Conservation (phyloP, 2,797 vertebrate species). For the Etheostoma nigrum region DNA sequence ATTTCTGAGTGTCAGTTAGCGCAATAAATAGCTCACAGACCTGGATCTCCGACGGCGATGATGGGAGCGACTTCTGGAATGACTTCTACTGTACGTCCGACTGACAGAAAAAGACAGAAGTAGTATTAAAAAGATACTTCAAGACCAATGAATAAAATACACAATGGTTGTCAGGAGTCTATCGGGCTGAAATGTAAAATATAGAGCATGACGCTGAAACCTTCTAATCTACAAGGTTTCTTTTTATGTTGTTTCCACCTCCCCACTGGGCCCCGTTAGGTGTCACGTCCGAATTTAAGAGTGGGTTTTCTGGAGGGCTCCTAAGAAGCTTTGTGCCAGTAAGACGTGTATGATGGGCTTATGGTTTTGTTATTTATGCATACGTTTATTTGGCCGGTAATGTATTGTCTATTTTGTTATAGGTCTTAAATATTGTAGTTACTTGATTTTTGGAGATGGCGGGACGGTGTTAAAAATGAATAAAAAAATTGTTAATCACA, state of each 20-base stretch:
- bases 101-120: constrained; percentile 59
- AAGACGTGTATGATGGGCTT: no score
- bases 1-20: background rate
- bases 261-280: background rate
- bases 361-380: no score
- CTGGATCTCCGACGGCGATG: constrained; percentile 89
- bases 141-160: background rate
- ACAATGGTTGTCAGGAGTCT: background rate
- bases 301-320: no score
- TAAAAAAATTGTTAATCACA: background rate
- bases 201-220: background rate
- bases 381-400: no score
- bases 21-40: constrained; percentile 73
- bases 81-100: constrained; percentile 91
- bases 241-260: background rate
- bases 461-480: no score
- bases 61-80: constrained; percentile 91
- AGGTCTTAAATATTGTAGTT: no score
- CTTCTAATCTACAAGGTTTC: background rate
- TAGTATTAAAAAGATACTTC: background rate
- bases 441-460: no score
- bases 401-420: no score
- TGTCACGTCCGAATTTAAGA: background rate
- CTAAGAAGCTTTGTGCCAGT: no score
- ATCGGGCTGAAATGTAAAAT: constrained; percentile 6